These are phyloP conservation scores for Oxystoma pomonae DNA, from an alignment of 2,888 invertebrate species.

Conservation along the genomic window DNA sequence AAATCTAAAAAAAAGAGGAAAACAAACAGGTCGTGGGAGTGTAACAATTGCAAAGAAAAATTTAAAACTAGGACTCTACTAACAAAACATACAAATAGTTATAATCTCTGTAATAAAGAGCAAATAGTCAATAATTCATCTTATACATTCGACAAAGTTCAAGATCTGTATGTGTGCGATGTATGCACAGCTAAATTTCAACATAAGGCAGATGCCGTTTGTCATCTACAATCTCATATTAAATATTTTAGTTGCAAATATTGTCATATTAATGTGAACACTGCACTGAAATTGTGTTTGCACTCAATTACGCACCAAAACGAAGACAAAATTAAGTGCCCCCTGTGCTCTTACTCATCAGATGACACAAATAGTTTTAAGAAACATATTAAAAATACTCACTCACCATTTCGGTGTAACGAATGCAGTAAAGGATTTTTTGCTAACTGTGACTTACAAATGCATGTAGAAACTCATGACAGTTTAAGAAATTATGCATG, in stretches of 20 bases:
- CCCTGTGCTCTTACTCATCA: conserved; percentile 36
- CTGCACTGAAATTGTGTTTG: conserved; percentile 33
- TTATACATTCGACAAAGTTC: conserved; percentile 3
- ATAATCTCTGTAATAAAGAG: background rate
- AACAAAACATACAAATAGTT: background rate
- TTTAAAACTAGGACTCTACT: background rate
- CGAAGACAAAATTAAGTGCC: conserved; percentile 37
- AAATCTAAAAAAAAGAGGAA: background rate
- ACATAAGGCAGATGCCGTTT: conserved; percentile 29
- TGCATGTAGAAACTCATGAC: conserved; percentile 33
- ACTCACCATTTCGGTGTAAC: conserved; percentile 26
- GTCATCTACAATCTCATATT: conserved; percentile 32
- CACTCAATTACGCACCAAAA: conserved; percentile 39
- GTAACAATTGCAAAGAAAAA: background rate
- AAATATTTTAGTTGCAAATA: conserved; percentile 45
- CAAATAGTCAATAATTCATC: background rate
- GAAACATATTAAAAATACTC: conserved; percentile 55
- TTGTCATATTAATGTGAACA: conserved; percentile 38
- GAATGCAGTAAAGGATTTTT: conserved; percentile 34
- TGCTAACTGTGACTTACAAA: conserved; percentile 19
- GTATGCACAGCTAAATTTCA: conserved; percentile 35
- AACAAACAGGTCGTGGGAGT: background rate
- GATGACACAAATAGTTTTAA: conserved; percentile 37
- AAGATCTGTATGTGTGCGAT: conserved; percentile 35
- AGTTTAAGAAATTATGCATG: conserved; percentile 42